Base-by-base conservation (phyloP, 2,797 vertebrate genomes). In the Acrossocheilus fasciatus region DNA sequence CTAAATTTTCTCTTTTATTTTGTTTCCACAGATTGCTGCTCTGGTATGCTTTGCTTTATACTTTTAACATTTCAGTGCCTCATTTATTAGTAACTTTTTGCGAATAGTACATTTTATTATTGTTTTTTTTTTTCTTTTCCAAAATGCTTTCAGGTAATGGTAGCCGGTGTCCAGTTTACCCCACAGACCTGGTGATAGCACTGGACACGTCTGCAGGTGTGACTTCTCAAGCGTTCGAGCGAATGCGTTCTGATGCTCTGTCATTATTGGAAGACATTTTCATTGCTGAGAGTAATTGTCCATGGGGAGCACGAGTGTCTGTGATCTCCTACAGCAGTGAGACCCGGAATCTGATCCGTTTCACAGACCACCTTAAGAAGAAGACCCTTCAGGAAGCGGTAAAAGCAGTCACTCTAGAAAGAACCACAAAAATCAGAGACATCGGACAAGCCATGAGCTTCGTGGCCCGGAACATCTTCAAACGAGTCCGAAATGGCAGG, bases 121-220 rank as follows among this genome's bases (percentile, higher is more conserved):
- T 43, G 9, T 43, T 10, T 34, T 14, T 17, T 26, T 39, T 5
- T 17, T 52, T 23, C 8, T 26, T 20, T 34, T 9, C 18, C 23
- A 17, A 18, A 39, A 69, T 69, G 20, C 26, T 8, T 75, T 0
- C 30, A 97, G 96, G 87, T 83, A 62, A 77, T 8, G 90, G 36
- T 10, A 18, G 88, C 0, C 87, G 66, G 0, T 97, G 97, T 82
- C 97, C 96, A 0, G 92, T 75, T 15, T 96, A 95, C 91, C 97
- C 96, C 66, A 97, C 96, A 0, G 97, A 98, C 92, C 93, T 97
- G 92, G 96, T 96, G 34, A 95, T 99, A 11, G 96, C 94, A 54
- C 92, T 98, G 68, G 97, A 98, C 90, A 95, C 96, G 94, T 98
- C 97, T 0, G 87, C 82, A 0, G 95, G 95, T 0, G 94, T 97